Evolutionary conservation across 2,113 vertebrate genomes (phyloP).

Genomic region (Bubo blakistoni): DNA sequence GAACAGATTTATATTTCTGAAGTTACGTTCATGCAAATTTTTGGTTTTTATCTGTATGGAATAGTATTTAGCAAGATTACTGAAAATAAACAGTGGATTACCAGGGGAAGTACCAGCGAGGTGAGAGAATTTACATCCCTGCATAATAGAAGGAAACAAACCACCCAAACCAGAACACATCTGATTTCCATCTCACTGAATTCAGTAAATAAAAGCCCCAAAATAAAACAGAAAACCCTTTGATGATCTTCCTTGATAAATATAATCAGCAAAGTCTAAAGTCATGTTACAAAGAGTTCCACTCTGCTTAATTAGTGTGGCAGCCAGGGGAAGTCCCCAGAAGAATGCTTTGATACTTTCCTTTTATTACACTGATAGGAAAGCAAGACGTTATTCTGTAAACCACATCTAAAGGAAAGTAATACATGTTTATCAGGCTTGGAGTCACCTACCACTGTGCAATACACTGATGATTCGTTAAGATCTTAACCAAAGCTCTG

Average conservation of each 20-base stretch:
- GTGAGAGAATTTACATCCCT: not conserved
- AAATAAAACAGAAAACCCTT: not conserved
- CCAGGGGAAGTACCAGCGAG: not conserved
- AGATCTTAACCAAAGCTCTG: not conserved
- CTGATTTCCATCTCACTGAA: not conserved
- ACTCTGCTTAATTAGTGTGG: not conserved
- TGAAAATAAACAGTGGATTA: not conserved
- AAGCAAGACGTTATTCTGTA: not conserved
- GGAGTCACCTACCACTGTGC: not conserved
- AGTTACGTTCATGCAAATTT: rapidly evolving
- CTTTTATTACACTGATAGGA: not conserved
- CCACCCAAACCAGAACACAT: not conserved
- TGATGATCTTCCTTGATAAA: not conserved
- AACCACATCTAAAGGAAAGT: not conserved
- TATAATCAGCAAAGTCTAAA: not conserved
- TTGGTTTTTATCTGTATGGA: not conserved
- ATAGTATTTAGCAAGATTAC: not conserved
- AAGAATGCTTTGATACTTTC: not conserved
- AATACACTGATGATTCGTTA: not conserved
- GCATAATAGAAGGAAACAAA: not conserved
- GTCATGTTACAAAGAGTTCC: not conserved
- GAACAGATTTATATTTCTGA: rapidly evolving
- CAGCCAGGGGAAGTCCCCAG: not conserved
- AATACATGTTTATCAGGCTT: not conserved
- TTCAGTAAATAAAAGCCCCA: not conserved